Evolutionary conservation across 2,888 invertebrate species (phyloP).

Genomic region (Tenodera sinensis): DNA sequence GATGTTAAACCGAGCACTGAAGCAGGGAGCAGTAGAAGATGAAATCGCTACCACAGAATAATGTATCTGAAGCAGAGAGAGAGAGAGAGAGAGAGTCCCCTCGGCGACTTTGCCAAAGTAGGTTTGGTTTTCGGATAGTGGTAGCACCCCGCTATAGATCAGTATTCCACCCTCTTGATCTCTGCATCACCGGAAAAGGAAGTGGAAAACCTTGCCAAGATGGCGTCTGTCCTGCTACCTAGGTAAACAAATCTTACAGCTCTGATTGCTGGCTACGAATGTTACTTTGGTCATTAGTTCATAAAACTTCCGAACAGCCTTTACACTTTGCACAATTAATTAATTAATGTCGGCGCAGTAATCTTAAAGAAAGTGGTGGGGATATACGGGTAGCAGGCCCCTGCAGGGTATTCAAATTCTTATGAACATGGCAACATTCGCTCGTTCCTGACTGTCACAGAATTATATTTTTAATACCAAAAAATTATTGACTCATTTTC

Average conservation of each 20-base stretch:
- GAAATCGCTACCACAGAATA: neutral
- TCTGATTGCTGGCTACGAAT: neutral
- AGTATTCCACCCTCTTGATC: neutral
- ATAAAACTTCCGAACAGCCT: neutral
- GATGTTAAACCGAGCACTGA: neutral
- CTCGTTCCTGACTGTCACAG: no score
- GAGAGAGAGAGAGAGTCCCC: neutral
- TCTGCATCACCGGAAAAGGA: constrained; percentile 7
- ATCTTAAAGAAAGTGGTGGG: no score
- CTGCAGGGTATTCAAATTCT: no score
- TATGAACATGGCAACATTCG: no score
- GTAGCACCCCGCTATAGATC: neutral
- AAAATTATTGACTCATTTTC: no score
- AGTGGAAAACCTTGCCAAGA: constrained; percentile 1
- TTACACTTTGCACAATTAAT: neutral
- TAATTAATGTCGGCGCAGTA: neutral
- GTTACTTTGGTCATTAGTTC: neutral
- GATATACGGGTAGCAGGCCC: no score
- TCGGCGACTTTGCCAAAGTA: neutral
- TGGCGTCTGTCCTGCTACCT: neutral
- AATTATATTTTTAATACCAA: no score
- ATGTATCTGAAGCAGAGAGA: neutral
- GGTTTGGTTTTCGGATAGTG: constrained; percentile 6
- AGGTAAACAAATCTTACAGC: neutral
- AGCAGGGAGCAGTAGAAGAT: neutral